Base-by-base conservation (phyloP, 2,888 invertebrate genomes). In the Acrocyrtus sp. region DNA sequence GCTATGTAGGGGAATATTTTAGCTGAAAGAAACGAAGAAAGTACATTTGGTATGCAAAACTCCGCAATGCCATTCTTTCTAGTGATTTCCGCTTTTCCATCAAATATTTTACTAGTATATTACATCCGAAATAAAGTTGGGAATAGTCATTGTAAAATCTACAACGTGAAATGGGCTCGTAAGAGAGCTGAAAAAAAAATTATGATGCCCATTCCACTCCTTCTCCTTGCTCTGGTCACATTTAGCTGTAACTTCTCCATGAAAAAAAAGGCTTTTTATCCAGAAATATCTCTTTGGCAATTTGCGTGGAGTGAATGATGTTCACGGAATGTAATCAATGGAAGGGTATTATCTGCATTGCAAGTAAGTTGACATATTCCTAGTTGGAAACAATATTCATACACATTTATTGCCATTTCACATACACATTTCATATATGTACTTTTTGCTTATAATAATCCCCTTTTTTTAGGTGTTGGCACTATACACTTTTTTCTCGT, bases 41-140 rank as follows among this genome's bases (percentile, higher is more conserved):
- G n/a, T n/a, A n/a, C n/a, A n/a, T n/a, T n/a, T n/a, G n/a, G n/a
- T n/a, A n/a, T n/a, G n/a, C n/a, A n/a, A n/a, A n/a, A n/a, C n/a
- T n/a, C n/a, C n/a, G n/a, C n/a, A n/a, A n/a, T n/a, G n/a, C n/a
- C n/a, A n/a, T n/a, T n/a, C n/a, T n/a, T n/a, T n/a, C n/a, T 56
- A 56, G 19, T 21, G 17, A 12, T 60, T n/a, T 34, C 22, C 48
- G 19, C 8, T 47, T 60, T 48, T 21, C 29, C 29, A 60, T 48
- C 48, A 60, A 48, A 8, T 15, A 60, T 34, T 58, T 60, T 60
- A 21, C 45, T 34, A 34, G 34, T 34, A 12, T 34, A 34, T 34
- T 34, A 34, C 34, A 34, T 12, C 6, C 5, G 34, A 60, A 47
- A 60, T 68, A 68, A 58, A 60, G 60, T 60, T 29, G 60, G 51